Base-by-base conservation (phyloP, 2,113 vertebrate species). In the Sapayoa aenigma region DNA sequence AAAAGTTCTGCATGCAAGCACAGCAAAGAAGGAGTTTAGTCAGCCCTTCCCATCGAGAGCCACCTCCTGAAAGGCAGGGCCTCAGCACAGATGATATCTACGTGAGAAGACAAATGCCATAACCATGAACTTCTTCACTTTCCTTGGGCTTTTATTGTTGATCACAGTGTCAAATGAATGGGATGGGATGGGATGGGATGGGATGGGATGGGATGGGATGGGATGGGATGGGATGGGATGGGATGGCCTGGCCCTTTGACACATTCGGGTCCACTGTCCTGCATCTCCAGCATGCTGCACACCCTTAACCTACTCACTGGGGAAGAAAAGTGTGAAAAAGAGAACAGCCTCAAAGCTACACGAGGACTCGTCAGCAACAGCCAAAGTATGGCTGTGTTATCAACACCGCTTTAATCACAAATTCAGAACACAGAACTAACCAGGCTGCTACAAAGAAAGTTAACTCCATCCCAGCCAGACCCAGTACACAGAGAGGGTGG, bases 41-140 rank as follows among this genome's bases (percentile, higher is more conserved):
- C 55, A 23, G 35, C 27, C 6, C 31, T 62, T 82, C 31, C n/a
- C 33, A 46, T 42, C 0, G 0, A 31, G 6, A 78, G 37, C 4
- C 14, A 71, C 6, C 6, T 53, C 27, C 41, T 24, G 23, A 13
- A 75, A 88, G 62, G 42, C 13, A 23, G 20, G 14, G 25, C 37
- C 59, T 52, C 28, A 11, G 53, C 35, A 42, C 1, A 3, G 2
- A 6, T n/a, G 21, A 35, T 21, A 20, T 55, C 55, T 83, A 31
- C 19, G n/a, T 52, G 39, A 19, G 30, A 81, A 76, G 25, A 55
- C 13, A 71, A 42, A 41, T 13, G 11, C 10, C 52, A 33, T 46
- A 87, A 55, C 12, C 39, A 77, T 1, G 1, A 60, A 39, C 0
- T 0, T 55, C 8, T n/a, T 14, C 31, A 8, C 60, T 39, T 84